Evolutionary conservation across 2,797 vertebrate genomes (phyloP).

Genomic region (Buphagus erythrorhynchus): DNA sequence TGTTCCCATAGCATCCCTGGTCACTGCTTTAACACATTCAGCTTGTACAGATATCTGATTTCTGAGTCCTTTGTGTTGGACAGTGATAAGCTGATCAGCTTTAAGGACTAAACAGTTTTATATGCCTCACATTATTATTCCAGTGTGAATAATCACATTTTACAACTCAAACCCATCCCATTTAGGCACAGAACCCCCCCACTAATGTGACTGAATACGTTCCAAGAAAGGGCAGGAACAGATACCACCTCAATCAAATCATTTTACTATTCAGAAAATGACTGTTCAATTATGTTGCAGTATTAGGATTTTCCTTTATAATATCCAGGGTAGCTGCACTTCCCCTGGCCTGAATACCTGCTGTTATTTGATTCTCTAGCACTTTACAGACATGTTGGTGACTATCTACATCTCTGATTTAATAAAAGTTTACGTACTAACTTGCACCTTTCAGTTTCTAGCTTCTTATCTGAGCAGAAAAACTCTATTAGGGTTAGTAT

Average conservation of each 20-base stretch:
- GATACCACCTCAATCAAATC: background rate
- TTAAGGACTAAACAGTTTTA: slow-evolving; percentile 33
- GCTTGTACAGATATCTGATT: background rate
- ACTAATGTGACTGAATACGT: background rate
- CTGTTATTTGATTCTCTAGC: background rate
- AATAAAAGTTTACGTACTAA: background rate
- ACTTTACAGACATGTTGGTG: background rate
- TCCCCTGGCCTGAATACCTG: background rate
- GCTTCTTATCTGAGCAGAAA: background rate
- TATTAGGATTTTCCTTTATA: background rate
- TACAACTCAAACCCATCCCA: slow-evolving; percentile 50
- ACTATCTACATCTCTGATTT: background rate
- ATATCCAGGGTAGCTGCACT: background rate
- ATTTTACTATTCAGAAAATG: background rate
- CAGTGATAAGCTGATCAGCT: slow-evolving; percentile 22
- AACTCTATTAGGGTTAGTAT: background rate
- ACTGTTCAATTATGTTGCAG: background rate
- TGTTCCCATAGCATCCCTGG: background rate
- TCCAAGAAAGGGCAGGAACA: background rate
- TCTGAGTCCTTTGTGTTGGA: background rate
- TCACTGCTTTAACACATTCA: background rate
- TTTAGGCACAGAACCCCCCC: background rate
- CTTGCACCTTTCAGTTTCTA: background rate
- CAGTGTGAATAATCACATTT: slow-evolving; percentile 57
- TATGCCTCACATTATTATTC: slow-evolving; percentile 32